A percentile compares a stretch with the other conserved stretches of the same genome.
Evolutionary conservation across 2,113 vertebrate genomes (phyloP).

Genomic region (western clawed frog (Xenopus tropicalis)): DNA sequence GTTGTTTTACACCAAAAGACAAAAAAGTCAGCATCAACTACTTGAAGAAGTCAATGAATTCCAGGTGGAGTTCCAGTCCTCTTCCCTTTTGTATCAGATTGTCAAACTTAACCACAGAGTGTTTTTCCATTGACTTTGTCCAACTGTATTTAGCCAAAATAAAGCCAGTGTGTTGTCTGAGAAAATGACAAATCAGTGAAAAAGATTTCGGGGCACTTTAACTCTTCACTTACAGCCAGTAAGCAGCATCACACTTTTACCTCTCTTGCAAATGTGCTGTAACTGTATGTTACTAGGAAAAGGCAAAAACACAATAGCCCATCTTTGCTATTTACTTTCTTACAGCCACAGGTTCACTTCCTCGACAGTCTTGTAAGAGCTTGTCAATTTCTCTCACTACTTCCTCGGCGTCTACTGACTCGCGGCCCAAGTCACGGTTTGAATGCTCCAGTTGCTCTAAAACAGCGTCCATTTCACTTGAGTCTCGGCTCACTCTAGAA

Average conservation of each 20-base stretch:
- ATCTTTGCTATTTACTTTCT: slow-evolving; percentile 79
- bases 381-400: slow-evolving; percentile 98
- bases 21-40: slow-evolving; percentile 69
- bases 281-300: slow-evolving; percentile 58
- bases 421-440: slow-evolving; percentile 75
- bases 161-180: slow-evolving; percentile 68
- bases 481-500: slow-evolving; percentile 70
- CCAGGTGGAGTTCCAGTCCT: slow-evolving; percentile 55
- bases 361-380: slow-evolving; percentile 96
- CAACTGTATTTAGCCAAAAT: slow-evolving; percentile 63
- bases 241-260: slow-evolving; percentile 76
- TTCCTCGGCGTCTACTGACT: slow-evolving; percentile 90
- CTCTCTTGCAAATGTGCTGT: slow-evolving; percentile 61
- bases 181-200: slow-evolving; percentile 76
- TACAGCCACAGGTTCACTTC: slow-evolving; percentile 79
- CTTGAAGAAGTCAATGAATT: slow-evolving; percentile 67
- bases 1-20: slow-evolving; percentile 66
- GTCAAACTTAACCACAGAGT: slow-evolving; percentile 71
- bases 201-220: slow-evolving; percentile 97
- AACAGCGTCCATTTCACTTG: slow-evolving; percentile 72
- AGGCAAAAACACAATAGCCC: slow-evolving; percentile 60
- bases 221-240: slow-evolving; percentile 88
- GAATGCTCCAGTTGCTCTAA: slow-evolving; percentile 77
- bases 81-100: slow-evolving; percentile 73
- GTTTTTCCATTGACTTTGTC: slow-evolving; percentile 62